A percentile compares a stretch with the other conserved stretches of the same genome.
phyloP scores from a whole-genome alignment of 2,888 invertebrate genomes.

The Drosophila multiciliata region DNA sequence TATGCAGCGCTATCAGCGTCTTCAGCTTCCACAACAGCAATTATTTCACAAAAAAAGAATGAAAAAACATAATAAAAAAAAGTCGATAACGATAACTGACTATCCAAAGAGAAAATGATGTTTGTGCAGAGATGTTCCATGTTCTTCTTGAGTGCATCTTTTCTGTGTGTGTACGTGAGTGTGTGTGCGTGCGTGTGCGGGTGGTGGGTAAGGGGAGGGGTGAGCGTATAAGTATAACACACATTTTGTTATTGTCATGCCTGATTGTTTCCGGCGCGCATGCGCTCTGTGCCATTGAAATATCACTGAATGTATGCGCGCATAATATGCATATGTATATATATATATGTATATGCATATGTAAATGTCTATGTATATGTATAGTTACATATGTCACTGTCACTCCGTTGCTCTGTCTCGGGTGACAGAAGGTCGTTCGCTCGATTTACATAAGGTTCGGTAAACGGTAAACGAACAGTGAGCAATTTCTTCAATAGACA shows the following conservation, averaged over 20 bases:
- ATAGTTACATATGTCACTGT: conserved; percentile 51
- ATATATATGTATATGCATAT: background rate
- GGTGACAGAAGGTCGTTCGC: conserved; percentile 59
- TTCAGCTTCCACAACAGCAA: conserved; percentile 7
- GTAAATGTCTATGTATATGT: background rate
- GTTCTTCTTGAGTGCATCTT: conserved; percentile 9
- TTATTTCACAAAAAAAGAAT: background rate
- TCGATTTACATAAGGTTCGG: conserved; percentile 48
- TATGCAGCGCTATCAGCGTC: conserved; percentile 11
- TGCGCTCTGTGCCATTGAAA: conserved; percentile 52
- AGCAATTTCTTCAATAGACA: background rate
- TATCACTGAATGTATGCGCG: conserved; percentile 10
- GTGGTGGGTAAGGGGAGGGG: background rate
- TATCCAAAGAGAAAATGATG: background rate
- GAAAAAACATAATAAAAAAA: background rate
- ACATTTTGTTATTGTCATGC: conserved; percentile 37
- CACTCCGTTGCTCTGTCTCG: conserved; percentile 30
- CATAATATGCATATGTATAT: background rate
- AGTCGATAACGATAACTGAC: conserved; percentile 5
- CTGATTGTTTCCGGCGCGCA: conserved; percentile 58
- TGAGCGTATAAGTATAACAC: conserved; percentile 29
- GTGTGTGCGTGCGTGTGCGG: background rate
- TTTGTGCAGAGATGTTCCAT: conserved; percentile 1
- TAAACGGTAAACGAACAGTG: background rate
- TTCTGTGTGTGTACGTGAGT: background rate